Evolutionary conservation across 2,888 invertebrate species (phyloP), one percentile per base, ranked within the genome.

Genomic region (Neoaliturus tenellus): DNA sequence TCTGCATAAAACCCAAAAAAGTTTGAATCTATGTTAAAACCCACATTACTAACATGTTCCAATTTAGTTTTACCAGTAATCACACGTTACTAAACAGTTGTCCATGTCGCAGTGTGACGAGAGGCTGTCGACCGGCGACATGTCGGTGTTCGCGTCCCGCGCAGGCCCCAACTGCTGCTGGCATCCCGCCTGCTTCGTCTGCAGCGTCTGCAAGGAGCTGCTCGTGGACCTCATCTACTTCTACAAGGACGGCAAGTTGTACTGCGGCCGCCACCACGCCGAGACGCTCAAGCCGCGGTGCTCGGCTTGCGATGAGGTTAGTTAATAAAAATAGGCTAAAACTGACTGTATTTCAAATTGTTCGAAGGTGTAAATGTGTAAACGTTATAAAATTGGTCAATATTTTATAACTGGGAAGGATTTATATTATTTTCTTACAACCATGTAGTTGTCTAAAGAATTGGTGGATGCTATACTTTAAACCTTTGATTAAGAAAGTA

Each of bases 171-270:
- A 95, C 83, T 93, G 95, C 82, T 94, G 96, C 88, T 99, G 98
- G 98, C 99, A 99, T 92, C 99, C 99, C 25, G 96, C 95, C 86
- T 99, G 99, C 92, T 99, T 99, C 93, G 93, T 94, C 80, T 99
- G 99, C 92, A 93, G 93, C 91, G 95, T 96, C 75, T 99, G 99
- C 92, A 94, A 96, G 87, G 98, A 99, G 91, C 94, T 99, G 87
- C 94, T 99, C 86, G 98, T 99, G 73, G 99, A 99, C 92, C 94
- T 99, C 89, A 98, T 99, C 90, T 99, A 99, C 93, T 99, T 99
- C 93, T 96, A 95, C 94, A 94, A 96, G 89, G 96, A 96, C 87
- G 97, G 97, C 83, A 92, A 96, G 84, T 93, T 99, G 82, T 99
- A 97, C 92, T 99, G 99, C 91, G 99, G 99, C 1, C 92, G 99